Evolutionary conservation across 2,113 vertebrate species (phyloP), one percentile per base, ranked within the genome.

Genomic region (Trematomus loennbergii): DNA sequence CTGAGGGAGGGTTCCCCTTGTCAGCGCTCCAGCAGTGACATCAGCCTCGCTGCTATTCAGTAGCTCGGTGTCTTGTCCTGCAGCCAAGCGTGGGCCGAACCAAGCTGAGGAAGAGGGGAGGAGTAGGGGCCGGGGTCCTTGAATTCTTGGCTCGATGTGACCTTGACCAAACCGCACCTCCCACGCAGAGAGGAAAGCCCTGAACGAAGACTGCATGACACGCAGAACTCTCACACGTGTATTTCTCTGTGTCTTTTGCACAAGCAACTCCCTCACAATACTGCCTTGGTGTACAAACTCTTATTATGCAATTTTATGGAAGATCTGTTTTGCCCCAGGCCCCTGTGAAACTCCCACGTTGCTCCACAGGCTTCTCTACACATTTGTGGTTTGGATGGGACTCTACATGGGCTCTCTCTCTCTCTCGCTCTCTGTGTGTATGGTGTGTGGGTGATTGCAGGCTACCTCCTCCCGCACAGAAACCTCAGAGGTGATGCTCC

Each of bases 1-100:
- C 45, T 57, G 72, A 84, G 92, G 89, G 89, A 86, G 90, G 84
- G 82, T 89, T 91, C 85, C 85, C 86, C 75, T 80, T 83, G 87
- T 88, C 85, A 70, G 66, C 57, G 68, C 20, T 85, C 92, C 89
- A 90, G 84, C 61, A 11, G 58, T 93, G 91, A 93, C 87, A 88
- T 91, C 87, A 92, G 79, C 83, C 82, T 79, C 15, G 53, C 49
- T 79, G 84, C 79, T 85, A 82, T 89, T 89, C 79, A 49, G 86
- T 87, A 87, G 85, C 85, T 87, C 61, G 20, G 67, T 75, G 73
- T 87, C 84, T 87, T 72, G 81, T 84, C 85, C 18, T 82, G 9
- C 0, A 0, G 79, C 85, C 63, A 81, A 73, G 72, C 58, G 72
- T 85, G 76, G 79, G 86, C 81, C 69, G 69, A 61, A 60, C 33